Evolutionary conservation across 2,888 invertebrate species (phyloP).

Genomic region (Ichneumoninae sp.): DNA sequence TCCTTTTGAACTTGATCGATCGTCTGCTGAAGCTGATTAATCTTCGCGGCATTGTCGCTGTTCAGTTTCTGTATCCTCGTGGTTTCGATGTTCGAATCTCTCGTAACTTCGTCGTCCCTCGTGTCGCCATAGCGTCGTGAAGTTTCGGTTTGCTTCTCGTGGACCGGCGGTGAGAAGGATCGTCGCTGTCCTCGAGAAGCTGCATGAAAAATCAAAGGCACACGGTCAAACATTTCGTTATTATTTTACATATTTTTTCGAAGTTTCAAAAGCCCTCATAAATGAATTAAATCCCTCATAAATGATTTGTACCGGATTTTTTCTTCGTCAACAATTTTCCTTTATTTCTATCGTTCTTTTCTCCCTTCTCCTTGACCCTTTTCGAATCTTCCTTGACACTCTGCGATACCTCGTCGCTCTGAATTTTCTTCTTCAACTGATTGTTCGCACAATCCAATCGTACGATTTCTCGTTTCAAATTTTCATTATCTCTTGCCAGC

Average conservation of each 20-base stretch:
- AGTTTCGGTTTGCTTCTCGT: slow-evolving; percentile 57
- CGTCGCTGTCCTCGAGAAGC: slow-evolving; percentile 63
- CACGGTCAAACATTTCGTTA: neutral
- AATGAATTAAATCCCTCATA: slow-evolving; percentile 21
- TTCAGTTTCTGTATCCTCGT: slow-evolving; percentile 47
- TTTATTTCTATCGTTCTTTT: slow-evolving; percentile 74
- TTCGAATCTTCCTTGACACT: slow-evolving; percentile 62
- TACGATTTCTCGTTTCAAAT: slow-evolving; percentile 84
- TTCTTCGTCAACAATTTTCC: slow-evolving; percentile 68
- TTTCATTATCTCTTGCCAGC: slow-evolving; percentile 83
- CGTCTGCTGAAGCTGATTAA: slow-evolving; percentile 75
- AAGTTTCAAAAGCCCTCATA: neutral
- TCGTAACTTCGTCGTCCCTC: slow-evolving; percentile 66
- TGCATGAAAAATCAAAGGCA: slow-evolving; percentile 19
- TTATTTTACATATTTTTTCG: neutral
- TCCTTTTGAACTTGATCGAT: slow-evolving; percentile 84
- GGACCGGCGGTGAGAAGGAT: slow-evolving; percentile 63
- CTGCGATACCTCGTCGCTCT: slow-evolving; percentile 52
- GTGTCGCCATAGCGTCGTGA: slow-evolving; percentile 22
- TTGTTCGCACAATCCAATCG: slow-evolving; percentile 83
- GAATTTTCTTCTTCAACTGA: slow-evolving; percentile 72
- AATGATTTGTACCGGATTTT: slow-evolving; percentile 70
- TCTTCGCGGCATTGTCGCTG: slow-evolving; percentile 71
- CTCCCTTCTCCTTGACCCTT: slow-evolving; percentile 69
- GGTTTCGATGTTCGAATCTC: slow-evolving; percentile 61